Percentiles rank a stretch among this genome's conserved stretches.
phyloP scores from a whole-genome alignment of 2,888 invertebrate species.

The Spialia ferax region DNA sequence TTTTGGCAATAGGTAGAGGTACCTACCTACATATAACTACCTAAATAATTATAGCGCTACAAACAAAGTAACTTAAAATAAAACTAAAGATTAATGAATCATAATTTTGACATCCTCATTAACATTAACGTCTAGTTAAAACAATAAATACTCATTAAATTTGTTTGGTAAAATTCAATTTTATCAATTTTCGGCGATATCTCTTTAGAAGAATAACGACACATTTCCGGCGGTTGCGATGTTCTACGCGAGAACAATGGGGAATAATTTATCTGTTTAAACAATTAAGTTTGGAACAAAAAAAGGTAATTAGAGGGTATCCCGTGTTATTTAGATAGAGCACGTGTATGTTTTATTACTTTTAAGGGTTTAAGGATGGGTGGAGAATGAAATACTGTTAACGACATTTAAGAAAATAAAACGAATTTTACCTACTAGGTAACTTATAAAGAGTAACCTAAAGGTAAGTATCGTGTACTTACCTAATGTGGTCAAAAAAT shows the following conservation, averaged over 20 bases:
- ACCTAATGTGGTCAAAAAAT: too few relatives aligned
- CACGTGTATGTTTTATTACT: conserved; percentile 37
- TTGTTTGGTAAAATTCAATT: neutral
- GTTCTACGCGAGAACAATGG: conserved; percentile 23
- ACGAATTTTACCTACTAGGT: too few relatives aligned
- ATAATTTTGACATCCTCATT: neutral
- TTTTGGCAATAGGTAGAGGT: too few relatives aligned
- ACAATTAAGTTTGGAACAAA: conserved; percentile 33
- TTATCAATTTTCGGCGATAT: neutral
- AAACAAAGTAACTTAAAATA: too few relatives aligned
- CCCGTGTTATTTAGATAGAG: conserved; percentile 35
- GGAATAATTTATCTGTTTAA: conserved; percentile 38
- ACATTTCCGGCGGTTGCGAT: conserved; percentile 3
- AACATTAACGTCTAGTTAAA: neutral
- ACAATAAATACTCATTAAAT: neutral
- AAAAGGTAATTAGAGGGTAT: conserved; percentile 36
- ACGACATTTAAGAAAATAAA: too few relatives aligned
- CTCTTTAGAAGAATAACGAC: neutral
- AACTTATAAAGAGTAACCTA: too few relatives aligned
- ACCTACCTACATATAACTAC: too few relatives aligned
- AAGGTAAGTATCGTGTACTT: too few relatives aligned
- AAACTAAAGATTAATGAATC: neutral
- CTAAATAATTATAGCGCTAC: too few relatives aligned
- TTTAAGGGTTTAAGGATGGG: conserved; percentile 12
- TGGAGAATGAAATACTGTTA: neutral